Evolutionary conservation across 2,888 invertebrate species (phyloP), one percentile per base, ranked within the genome.

Genomic region (Linnaemya tessellans): DNA sequence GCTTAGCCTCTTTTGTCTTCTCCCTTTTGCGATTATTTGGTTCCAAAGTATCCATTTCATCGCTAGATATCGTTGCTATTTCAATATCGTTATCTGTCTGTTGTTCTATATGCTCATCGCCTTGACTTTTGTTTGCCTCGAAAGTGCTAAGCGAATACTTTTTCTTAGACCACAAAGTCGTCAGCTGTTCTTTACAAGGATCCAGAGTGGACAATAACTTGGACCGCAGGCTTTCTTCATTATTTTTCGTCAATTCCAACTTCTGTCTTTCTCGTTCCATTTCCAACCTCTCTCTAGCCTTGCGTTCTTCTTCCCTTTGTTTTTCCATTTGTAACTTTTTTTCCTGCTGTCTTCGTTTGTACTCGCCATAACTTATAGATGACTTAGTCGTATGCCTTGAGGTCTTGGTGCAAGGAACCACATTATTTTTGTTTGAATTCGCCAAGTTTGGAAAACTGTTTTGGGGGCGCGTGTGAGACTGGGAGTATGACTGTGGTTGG

Each of bases 341-440:
- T 49, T 84, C 75, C 0, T 71, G 67, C 41, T 86, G 67, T 4
- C 70, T 58, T 7, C 87, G 87, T 71, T 85, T 88, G 62, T 88
- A 84, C 43, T 88, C 87, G 20, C 86, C 87, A 77, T 87, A 88
- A 18, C 71, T 87, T 18, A 25, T 64, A 25, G 10, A 67, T 67
- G 71, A 58, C 25, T 58, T 70, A 56, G 25, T 22, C 1, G 38
- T 25, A 8, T 0, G 0, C n/a, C 9, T 62, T 25, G 51, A 54
- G 13, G n/a, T 22, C 2, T 54, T 62, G 3, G 35, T 30, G 9
- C 3, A 30, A 18, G 13, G 25, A 18, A 2, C 2, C 11, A 25
- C n/a, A n/a, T 51, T 49, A 1, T 25, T 38, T 35, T 38, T 60
- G n/a, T 49, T 46, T 22, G 49, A 1, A 78, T 51, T n/a, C 15